These are phyloP conservation scores for Patella pellucida DNA, from an alignment of 2,888 invertebrate species.

Conservation along the genomic window DNA sequence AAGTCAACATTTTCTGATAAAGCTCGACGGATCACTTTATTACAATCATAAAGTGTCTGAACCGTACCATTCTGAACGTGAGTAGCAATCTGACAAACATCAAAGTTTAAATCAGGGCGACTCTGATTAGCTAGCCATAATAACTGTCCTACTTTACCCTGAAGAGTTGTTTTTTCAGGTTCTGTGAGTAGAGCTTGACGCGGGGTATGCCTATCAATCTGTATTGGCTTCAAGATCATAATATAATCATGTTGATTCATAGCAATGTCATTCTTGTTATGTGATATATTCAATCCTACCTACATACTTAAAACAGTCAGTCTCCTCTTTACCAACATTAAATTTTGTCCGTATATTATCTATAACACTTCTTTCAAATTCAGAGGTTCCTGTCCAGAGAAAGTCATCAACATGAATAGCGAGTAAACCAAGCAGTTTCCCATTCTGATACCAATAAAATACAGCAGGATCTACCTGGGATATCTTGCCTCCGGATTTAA, in stretches of 20 bases:
- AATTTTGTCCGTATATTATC: constrained; percentile 11
- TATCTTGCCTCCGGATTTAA: not conserved
- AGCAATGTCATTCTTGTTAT: not conserved
- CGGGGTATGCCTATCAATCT: not conserved
- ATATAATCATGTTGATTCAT: constrained; percentile 1
- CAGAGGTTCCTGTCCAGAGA: constrained; percentile 15
- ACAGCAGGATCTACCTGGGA: constrained; percentile 17
- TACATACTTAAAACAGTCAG: constrained; percentile 15
- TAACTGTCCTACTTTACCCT: constrained; percentile 6
- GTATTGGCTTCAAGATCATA: not conserved
- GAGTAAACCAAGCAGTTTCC: constrained; percentile 13
- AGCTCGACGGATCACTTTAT: not conserved
- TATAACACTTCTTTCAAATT: constrained; percentile 19
- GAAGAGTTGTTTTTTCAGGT: not conserved
- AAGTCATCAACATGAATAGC: constrained; percentile 27
- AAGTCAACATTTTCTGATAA: not conserved
- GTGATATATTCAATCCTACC: constrained; percentile 19
- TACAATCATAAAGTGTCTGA: constrained; percentile 6
- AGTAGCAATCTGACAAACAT: not conserved
- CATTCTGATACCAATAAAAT: constrained; percentile 17
- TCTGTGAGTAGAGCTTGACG: not conserved
- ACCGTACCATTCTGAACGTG: not conserved
- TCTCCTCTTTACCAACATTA: constrained; percentile 21
- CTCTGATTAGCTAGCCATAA: constrained; percentile 2
- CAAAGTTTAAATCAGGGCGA: not conserved